Evolutionary conservation across 2,888 invertebrate species (phyloP).

Genomic region (Drosophila testacea): DNA sequence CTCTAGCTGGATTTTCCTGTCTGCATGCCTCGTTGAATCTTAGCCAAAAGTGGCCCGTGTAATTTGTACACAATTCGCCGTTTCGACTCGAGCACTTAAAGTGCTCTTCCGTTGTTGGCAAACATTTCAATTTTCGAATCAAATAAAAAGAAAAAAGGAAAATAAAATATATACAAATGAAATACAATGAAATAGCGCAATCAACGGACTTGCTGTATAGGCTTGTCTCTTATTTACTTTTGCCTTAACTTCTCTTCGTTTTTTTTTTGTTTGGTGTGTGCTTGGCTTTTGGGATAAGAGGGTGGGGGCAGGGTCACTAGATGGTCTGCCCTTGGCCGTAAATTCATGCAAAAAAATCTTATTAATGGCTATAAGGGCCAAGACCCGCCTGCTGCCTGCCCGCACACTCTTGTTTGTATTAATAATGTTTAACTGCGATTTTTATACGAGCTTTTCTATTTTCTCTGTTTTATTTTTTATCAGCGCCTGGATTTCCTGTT

Average conservation of each 20-base stretch:
- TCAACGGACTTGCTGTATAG: constrained; percentile 7
- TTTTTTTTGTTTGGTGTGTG: constrained; percentile 33
- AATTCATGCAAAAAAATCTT: constrained; percentile 81
- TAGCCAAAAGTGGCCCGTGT: constrained; percentile 70
- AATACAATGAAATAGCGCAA: constrained; percentile 16
- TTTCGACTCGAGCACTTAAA: constrained; percentile 42
- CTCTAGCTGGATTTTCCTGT: constrained; percentile 16
- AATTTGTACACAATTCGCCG: constrained; percentile 70
- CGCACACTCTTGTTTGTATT: constrained; percentile 55
- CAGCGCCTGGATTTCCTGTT: constrained; percentile 71
- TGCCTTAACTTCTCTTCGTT: constrained; percentile 11
- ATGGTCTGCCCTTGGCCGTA: constrained; percentile 58
- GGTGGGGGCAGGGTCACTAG: constrained; percentile 40
- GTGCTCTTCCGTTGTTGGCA: constrained; percentile 58
- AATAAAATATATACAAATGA: constrained; percentile 11
- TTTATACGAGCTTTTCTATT: constrained; percentile 61
- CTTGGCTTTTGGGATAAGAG: constrained; percentile 25
- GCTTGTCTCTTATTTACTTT: constrained; percentile 47
- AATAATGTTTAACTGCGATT: constrained; percentile 81
- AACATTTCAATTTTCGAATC: constrained; percentile 74
- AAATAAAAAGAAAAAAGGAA: constrained; percentile 24
- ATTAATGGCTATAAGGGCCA: constrained; percentile 72
- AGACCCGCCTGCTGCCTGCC: background rate
- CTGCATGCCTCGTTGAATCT: constrained; percentile 68
- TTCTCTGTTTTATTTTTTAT: constrained; percentile 49